Base-by-base conservation (phyloP, 1,140 invertebrate genomes). In the Bombus balteatus region DNA sequence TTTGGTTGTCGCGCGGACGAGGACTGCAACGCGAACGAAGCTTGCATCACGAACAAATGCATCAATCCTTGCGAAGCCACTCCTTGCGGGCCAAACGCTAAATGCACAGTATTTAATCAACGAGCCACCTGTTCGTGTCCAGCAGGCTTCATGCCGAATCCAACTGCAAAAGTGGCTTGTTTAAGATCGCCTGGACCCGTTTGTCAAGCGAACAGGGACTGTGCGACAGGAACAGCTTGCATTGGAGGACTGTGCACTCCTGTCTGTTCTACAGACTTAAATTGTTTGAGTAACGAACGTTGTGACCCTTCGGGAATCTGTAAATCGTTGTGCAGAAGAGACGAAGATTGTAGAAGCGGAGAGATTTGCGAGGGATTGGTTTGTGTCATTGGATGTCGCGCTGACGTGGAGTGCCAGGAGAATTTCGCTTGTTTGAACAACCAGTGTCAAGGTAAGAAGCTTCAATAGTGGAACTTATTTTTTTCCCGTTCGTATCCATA, bases 1-100 rank as follows among this genome's bases (percentile, higher is more conserved):
- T 97, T 97, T 90, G 98, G 98, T 18, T 99, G 98, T 92, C 97
- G 97, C 86, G 96, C 97, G 22, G 98, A 98, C 91, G 97, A 98
- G 89, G 98, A 99, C 93, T 99, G 98, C 93, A 97, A 97, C 89
- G 96, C 96, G 12, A 97, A 97, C 66, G 97, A 98, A 94, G 96
- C 97, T 1, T 98, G 98, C 88, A 95, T 97, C 88, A 96, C 97
- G 73, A 98, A 98, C 92, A 96, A 97, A 88, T 98, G 98, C 90
- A 95, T 96, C 13, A 97, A 98, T 94, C 98, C 98, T 0, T 99
- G 98, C 90, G 93, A 96, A 41, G 96, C 96, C 22, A 97, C 96
- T 89, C 97, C 97, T 25, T 98, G 98, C 92, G 98, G 98, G 65
- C 97, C 98, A 9, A 98, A 98, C 92, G 97, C 98, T 3, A 94